Percentiles rank a stretch among this genome's conserved stretches.
phyloP scores from a whole-genome alignment of 1,140 invertebrate genomes.

The Formica exsecta region DNA sequence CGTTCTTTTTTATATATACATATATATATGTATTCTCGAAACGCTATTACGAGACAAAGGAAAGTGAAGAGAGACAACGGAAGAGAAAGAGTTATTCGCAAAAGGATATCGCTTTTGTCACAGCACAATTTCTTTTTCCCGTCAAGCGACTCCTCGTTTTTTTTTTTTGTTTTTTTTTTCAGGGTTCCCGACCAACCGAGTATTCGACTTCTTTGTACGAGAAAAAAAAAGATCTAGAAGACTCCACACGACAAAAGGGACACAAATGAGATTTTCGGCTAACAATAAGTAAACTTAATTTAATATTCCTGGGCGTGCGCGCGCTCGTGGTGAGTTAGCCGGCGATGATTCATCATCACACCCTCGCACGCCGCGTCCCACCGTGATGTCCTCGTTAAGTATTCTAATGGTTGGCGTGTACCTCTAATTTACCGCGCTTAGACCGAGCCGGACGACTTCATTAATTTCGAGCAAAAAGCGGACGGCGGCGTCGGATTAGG shows the following conservation, averaged over 20 bases:
- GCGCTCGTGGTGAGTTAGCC: constrained; percentile 62
- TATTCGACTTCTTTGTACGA: not conserved
- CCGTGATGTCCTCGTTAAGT: constrained; percentile 82
- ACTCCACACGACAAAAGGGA: constrained; percentile 18
- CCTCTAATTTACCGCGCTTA: constrained; percentile 75
- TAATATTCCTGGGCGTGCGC: constrained; percentile 78
- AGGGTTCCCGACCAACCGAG: not conserved
- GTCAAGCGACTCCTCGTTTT: not conserved
- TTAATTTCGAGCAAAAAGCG: constrained; percentile 72
- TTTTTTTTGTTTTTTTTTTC: not conserved
- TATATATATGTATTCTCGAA: not conserved
- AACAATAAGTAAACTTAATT: constrained; percentile 77
- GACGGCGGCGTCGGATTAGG: constrained; percentile 18
- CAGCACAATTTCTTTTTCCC: not conserved
- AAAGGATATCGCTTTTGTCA: constrained; percentile 37
- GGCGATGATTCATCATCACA: constrained; percentile 81
- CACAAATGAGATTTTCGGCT: constrained; percentile 63
- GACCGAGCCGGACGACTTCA: constrained; percentile 74
- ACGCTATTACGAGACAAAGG: not conserved
- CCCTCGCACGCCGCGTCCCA: constrained; percentile 80
- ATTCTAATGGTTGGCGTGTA: constrained; percentile 80
- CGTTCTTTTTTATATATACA: not conserved
- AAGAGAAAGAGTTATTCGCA: constrained; percentile 19
- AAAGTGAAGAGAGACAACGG: not conserved
- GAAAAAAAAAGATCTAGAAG: not conserved